Percentiles rank a stretch among this genome's conserved stretches.
These are phyloP conservation scores for Ormyrus rosae DNA, from an alignment of 2,888 invertebrate genomes.

Conservation along the genomic window DNA sequence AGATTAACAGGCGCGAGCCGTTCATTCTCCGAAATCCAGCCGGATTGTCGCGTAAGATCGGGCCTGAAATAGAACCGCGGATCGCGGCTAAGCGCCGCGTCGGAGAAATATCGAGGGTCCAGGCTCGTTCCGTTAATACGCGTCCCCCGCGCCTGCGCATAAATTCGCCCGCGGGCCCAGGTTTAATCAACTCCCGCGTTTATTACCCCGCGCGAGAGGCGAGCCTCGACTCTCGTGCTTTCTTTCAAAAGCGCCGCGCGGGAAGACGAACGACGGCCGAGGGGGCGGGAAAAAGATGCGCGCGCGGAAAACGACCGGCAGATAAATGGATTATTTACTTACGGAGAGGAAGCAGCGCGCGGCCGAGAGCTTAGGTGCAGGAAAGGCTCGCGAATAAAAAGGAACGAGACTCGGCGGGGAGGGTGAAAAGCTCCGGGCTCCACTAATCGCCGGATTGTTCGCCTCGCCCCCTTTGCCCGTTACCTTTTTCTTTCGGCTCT, in stretches of 20 bases:
- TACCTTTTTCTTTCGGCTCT: not conserved
- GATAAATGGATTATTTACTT: constrained; percentile 71
- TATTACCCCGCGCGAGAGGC: not conserved
- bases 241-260: not conserved
- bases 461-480: not conserved
- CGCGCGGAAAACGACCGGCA: constrained; percentile 52
- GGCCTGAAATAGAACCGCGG: constrained; percentile 55
- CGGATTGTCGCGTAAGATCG: constrained; percentile 57
- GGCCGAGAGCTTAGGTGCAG: constrained; percentile 56
- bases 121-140: constrained; percentile 34
- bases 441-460: constrained; percentile 32
- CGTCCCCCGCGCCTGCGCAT: not conserved
- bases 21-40: constrained; percentile 62
- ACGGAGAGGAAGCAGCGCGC: constrained; percentile 41
- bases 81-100: constrained; percentile 32
- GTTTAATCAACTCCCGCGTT: not conserved
- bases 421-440: constrained; percentile 9
- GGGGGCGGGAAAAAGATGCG: constrained; percentile 36
- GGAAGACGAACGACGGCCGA: constrained; percentile 3
- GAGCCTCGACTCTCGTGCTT: too few species aligned
- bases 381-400: constrained; percentile 42
- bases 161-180: not conserved
- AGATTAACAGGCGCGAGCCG: constrained; percentile 63
- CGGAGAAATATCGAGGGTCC: constrained; percentile 36
- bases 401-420: constrained; percentile 25